Evolutionary conservation across 1,140 invertebrate genomes (phyloP).

Genomic region (Macrosteles quadrilineatus): DNA sequence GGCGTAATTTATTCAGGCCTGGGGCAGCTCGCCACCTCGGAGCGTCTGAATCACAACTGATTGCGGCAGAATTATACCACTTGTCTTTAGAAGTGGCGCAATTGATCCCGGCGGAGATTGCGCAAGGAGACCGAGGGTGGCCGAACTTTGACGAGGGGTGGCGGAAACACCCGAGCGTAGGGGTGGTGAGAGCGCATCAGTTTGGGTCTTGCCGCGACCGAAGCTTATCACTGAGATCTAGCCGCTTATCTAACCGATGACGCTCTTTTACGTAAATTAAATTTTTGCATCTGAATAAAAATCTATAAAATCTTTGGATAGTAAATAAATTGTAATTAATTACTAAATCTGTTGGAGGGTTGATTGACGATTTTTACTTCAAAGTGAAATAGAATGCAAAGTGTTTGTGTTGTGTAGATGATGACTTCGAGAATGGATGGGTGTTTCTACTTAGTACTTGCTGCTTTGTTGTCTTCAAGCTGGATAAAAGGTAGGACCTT

Average conservation of each 20-base stretch:
- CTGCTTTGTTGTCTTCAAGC: background rate
- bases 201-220: background rate
- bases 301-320: too few species aligned
- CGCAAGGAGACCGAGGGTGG: background rate
- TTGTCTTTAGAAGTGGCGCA: slow-evolving; percentile 26
- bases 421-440: slow-evolving; percentile 9
- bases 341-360: too few species aligned
- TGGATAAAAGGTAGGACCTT: slow-evolving; percentile 1
- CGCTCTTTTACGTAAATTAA: slow-evolving; percentile 17
- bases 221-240: background rate
- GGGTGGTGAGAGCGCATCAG: background rate
- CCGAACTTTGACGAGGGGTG: background rate
- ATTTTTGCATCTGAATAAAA: too few species aligned
- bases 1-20: slow-evolving; percentile 16
- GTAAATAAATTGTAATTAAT: too few species aligned
- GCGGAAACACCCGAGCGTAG: background rate
- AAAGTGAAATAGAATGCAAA: background rate
- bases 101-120: slow-evolving; percentile 22
- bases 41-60: slow-evolving; percentile 17
- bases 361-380: too few species aligned
- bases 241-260: background rate
- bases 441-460: background rate
- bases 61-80: slow-evolving; percentile 17
- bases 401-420: background rate
- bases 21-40: slow-evolving; percentile 12